A percentile compares a stretch with the other conserved stretches of the same genome.
Conservation (phyloP, 1,140 invertebrate species). For the Orchesella cincta region DNA sequence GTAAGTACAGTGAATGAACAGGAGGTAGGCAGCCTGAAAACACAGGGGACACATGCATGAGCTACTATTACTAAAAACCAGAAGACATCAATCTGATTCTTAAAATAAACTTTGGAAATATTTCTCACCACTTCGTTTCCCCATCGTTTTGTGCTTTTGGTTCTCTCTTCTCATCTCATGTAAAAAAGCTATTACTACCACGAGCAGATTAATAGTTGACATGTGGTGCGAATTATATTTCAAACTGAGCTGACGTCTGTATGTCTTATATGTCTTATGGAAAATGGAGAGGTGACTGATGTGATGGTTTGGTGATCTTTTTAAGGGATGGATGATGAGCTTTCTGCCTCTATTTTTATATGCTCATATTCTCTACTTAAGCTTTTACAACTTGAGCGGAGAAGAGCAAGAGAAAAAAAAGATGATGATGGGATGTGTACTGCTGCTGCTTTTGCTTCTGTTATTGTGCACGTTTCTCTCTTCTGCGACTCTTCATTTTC, state of each 20-base stretch:
- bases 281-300: slow-evolving; percentile 29
- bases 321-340: slow-evolving; percentile 34
- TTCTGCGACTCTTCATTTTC: not conserved
- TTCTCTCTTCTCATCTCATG: too few species aligned
- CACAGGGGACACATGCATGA: slow-evolving; percentile 17
- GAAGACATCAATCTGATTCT: slow-evolving; percentile 51
- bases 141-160: not conserved
- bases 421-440: not conserved
- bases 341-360: slow-evolving; percentile 24
- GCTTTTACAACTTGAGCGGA: not conserved
- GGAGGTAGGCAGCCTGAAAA: not conserved
- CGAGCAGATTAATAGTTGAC: slow-evolving; percentile 50
- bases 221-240: slow-evolving; percentile 51
- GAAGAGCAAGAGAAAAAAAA: not conserved
- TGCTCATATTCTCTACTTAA: not conserved
- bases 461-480: not conserved
- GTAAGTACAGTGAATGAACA: slow-evolving; percentile 9
- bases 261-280: slow-evolving; percentile 5
- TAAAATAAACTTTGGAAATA: slow-evolving; percentile 49
- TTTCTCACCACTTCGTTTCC: slow-evolving; percentile 1
- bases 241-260: slow-evolving; percentile 35
- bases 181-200: not conserved
- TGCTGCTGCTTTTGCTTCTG: not conserved
- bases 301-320: slow-evolving; percentile 27
- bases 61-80: slow-evolving; percentile 29